Evolutionary conservation across 2,888 invertebrate genomes (phyloP), one percentile per base, ranked within the genome.

Genomic region (Agelastica alni): DNA sequence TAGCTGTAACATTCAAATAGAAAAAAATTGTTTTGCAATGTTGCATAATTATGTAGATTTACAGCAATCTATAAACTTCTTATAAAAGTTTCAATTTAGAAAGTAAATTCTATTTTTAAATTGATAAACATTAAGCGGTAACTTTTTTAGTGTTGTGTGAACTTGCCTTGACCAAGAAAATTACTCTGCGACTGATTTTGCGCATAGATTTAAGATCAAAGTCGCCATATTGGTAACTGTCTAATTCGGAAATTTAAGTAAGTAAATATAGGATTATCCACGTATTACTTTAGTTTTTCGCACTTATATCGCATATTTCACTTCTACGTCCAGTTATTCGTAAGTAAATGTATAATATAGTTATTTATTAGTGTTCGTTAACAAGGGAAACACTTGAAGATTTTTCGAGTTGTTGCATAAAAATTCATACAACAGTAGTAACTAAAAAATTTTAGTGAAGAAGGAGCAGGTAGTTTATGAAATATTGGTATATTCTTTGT

Each of bases 141-240:
- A 45, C 46, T 48, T 43, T 52, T 59, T 53, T 48, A 47, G 56
- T 52, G 53, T 32, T 55, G 60, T 60, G 55, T 60, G 52, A 60
- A 60, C 57, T 42, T 52, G 60, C 55, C 60, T 55, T 51, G 51
- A 31, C 51, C 34, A 28, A 55, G 51, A 51, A 52, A 45, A 44
- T 28, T 45, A 49, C 47, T 56, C 49, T 63, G 65, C 70, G 70
- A 66, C 49, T 53, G 53, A 54, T 49, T 51, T 60, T 67, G 74
- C 74, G 75, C 71, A 67, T 53, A 58, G 65, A 64, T 71, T 68
- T 59, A 56, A 66, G 66, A 70, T 71, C 70, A 67, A 60, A 74
- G 77, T 77, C 76, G 77, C 77, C 77, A 77, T 77, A 77, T 77
- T 77, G 73, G 64, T 75, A 75, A 74, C 76, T 75, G 76, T 75